Evolutionary conservation across 2,113 vertebrate species (phyloP).

Genomic region (Calidris pygmaea): DNA sequence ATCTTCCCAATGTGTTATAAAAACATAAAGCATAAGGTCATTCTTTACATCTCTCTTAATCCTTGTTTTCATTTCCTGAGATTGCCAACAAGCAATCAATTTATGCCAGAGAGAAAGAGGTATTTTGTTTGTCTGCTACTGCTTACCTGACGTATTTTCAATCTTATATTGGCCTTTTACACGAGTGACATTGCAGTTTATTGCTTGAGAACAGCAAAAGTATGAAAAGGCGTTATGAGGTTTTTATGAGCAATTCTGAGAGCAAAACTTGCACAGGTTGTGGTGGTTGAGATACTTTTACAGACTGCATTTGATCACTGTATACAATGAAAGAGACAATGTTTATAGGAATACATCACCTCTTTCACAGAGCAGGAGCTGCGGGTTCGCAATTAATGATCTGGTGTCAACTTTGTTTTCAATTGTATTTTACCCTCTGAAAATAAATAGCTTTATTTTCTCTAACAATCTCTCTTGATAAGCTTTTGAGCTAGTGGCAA

Average conservation of each 20-base stretch:
- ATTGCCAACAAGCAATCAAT: background rate
- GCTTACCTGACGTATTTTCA: background rate
- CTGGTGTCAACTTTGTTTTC: background rate
- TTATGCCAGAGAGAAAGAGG: background rate
- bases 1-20: background rate
- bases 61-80: background rate
- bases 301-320: background rate
- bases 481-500: background rate
- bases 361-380: background rate
- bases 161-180: background rate
- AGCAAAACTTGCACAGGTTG: background rate
- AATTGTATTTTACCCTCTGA: background rate
- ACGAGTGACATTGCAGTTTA: background rate
- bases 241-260: background rate
- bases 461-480: background rate
- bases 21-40: background rate
- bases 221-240: background rate
- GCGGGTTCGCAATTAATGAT: background rate
- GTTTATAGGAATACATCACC: background rate
- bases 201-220: background rate
- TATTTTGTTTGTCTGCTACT: background rate
- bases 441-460: background rate
- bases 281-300: background rate
- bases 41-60: background rate
- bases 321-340: no score